Evolutionary conservation across 2,888 invertebrate genomes (phyloP).

Genomic region (Sinopyrophorus schimmeli): DNA sequence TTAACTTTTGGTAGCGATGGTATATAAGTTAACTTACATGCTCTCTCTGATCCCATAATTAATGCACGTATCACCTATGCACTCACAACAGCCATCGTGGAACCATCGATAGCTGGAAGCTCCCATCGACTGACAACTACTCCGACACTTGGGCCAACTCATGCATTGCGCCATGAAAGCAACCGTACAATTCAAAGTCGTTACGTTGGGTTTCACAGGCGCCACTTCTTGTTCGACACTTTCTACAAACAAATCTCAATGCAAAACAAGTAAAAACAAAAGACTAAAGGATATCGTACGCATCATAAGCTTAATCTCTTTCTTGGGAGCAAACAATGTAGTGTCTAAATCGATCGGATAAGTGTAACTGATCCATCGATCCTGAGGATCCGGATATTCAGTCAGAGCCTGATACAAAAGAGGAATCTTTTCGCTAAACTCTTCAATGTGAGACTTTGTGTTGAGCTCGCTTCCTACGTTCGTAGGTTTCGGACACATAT

Average conservation of each 20-base stretch:
- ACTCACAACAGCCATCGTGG: conserved; percentile 93
- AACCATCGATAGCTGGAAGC: conserved; percentile 88
- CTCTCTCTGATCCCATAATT: conserved; percentile 90
- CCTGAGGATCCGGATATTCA: conserved; percentile 73
- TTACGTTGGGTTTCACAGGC: conserved; percentile 62
- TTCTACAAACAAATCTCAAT: too few species aligned
- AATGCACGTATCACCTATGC: conserved; percentile 84
- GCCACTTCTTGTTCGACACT: conserved; percentile 66
- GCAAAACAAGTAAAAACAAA: background rate
- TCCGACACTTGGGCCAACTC: conserved; percentile 84
- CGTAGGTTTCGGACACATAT: conserved; percentile 87
- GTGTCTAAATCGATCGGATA: conserved; percentile 77
- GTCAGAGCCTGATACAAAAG: conserved; percentile 83
- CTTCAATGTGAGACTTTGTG: conserved; percentile 84
- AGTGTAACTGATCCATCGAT: conserved; percentile 83
- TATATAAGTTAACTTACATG: too few species aligned
- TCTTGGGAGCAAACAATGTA: conserved; percentile 66
- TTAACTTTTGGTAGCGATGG: too few species aligned
- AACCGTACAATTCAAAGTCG: conserved; percentile 82
- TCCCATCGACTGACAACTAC: conserved; percentile 81
- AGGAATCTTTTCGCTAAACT: conserved; percentile 78
- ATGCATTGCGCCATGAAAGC: conserved; percentile 89
- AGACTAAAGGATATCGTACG: conserved; percentile 61
- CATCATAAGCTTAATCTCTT: conserved; percentile 67
- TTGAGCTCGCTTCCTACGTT: conserved; percentile 74